Conservation (phyloP, 2,888 invertebrate genomes). For the Coenonympha glycerion region DNA sequence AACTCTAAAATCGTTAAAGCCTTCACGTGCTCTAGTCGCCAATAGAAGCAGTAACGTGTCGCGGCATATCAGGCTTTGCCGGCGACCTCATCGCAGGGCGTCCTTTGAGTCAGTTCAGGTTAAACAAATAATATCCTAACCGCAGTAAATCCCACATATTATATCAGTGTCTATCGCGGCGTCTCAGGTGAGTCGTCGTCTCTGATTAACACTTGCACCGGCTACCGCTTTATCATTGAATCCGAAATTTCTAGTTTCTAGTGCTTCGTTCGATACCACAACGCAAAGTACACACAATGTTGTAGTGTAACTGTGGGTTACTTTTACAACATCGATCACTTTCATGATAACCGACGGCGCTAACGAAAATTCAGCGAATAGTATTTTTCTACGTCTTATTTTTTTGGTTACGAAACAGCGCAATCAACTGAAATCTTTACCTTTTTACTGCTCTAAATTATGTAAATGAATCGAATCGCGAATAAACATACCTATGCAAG, state of each 20-base stretch:
- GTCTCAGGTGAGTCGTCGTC: slow-evolving; percentile 34
- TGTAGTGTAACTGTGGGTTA: slow-evolving; percentile 21
- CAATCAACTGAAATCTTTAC: neutral
- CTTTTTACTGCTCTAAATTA: neutral
- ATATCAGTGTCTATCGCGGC: slow-evolving; percentile 29
- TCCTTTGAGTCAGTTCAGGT: slow-evolving; percentile 31
- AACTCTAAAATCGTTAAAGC: slow-evolving; percentile 43
- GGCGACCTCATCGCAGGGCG: slow-evolving; percentile 60
- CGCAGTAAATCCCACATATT: slow-evolving; percentile 21
- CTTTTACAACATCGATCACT: slow-evolving; percentile 22
- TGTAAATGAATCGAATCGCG: neutral
- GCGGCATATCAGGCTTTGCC: slow-evolving; percentile 66
- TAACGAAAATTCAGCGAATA: neutral
- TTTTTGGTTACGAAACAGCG: slow-evolving; percentile 7
- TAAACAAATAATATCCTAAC: slow-evolving; percentile 25
- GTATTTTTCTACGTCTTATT: neutral
- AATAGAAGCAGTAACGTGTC: slow-evolving; percentile 59
- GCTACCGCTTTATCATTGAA: slow-evolving; percentile 45
- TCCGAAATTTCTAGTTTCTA: slow-evolving; percentile 56
- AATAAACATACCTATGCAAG: no score
- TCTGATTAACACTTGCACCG: slow-evolving; percentile 37
- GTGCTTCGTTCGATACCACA: slow-evolving; percentile 28
- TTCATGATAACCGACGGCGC: slow-evolving; percentile 5
- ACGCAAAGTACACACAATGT: slow-evolving; percentile 19
- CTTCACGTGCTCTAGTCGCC: slow-evolving; percentile 55